phyloP scores from a whole-genome alignment of 2,113 vertebrate species.

The Pseudonaja textilis region DNA sequence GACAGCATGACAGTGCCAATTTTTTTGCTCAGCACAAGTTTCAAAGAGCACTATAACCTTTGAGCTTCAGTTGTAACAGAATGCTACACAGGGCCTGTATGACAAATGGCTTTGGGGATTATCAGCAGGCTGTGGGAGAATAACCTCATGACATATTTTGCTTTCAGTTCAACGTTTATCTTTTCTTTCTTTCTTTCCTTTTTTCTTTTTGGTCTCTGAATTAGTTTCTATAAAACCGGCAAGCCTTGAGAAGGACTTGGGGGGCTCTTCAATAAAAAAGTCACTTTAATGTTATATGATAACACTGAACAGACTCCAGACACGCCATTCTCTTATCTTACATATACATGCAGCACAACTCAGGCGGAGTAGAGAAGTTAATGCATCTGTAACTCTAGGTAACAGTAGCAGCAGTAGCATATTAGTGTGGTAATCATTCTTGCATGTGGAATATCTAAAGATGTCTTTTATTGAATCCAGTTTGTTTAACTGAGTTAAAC shows the following conservation, averaged over 20 bases:
- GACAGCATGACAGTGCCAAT: constrained; percentile 1
- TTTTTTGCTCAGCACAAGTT: constrained; percentile 27
- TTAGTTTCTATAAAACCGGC: constrained; percentile 72
- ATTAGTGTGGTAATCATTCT: constrained; percentile 76
- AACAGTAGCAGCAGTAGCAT: constrained; percentile 79
- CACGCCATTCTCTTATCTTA: constrained; percentile 77
- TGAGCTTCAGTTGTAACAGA: constrained; percentile 44
- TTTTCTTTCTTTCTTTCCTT: constrained; percentile 23
- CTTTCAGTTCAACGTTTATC: constrained; percentile 62
- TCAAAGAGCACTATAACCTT: constrained; percentile 40
- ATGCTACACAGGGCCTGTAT: not conserved
- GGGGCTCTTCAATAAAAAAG: constrained; percentile 77
- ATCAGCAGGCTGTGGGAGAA: constrained; percentile 44
- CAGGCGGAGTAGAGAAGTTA: constrained; percentile 70
- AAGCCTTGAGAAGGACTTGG: constrained; percentile 52
- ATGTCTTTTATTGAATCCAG: constrained; percentile 79
- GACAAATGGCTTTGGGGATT: constrained; percentile 37
- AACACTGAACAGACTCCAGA: constrained; percentile 78
- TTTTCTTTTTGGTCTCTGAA: constrained; percentile 60
- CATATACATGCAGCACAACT: constrained; percentile 76
- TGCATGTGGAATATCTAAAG: constrained; percentile 72
- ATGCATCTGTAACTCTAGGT: constrained; percentile 70
- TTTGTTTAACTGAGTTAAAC: constrained; percentile 79
- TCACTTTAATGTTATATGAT: constrained; percentile 71
- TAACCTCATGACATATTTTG: constrained; percentile 55